These are phyloP conservation scores for Spinibarbus caldwelli DNA, from an alignment of 2,797 vertebrate species.

Conservation along the genomic window DNA sequence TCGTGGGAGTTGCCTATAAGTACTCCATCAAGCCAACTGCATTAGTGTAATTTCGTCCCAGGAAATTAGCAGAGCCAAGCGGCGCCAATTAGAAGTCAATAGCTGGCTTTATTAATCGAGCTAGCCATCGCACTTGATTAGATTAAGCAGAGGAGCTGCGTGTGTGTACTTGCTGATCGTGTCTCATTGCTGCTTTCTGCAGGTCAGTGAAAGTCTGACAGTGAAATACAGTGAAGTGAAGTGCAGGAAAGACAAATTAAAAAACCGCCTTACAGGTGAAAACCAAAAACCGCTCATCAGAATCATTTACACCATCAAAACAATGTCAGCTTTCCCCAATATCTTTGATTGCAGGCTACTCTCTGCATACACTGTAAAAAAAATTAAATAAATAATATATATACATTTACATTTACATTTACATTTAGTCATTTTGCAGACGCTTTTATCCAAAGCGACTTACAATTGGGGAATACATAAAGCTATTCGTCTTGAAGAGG, in stretches of 20 bases:
- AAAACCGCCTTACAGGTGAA: not conserved
- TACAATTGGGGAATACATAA: too few relatives aligned
- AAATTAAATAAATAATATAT: too few relatives aligned
- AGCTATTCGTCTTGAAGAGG: too few relatives aligned
- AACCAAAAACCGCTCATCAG: not conserved
- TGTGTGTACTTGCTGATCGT: conserved; percentile 76
- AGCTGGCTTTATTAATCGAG: conserved; percentile 89
- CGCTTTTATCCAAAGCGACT: too few relatives aligned
- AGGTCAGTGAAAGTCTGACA: conserved; percentile 71
- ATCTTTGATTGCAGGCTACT: not conserved
- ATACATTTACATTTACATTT: too few relatives aligned
- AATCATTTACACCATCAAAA: not conserved
- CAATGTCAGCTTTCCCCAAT: not conserved
- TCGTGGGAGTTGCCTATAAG: conserved; percentile 81
- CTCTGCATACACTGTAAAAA: not conserved
- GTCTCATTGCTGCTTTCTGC: conserved; percentile 80
- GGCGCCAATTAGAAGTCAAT: conserved; percentile 90
- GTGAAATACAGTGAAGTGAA: not conserved
- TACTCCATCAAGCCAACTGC: conserved; percentile 86
- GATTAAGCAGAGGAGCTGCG: conserved; percentile 75
- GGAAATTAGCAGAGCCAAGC: conserved; percentile 87
- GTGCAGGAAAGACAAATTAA: not conserved
- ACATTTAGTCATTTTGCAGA: too few relatives aligned
- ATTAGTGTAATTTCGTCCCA: conserved; percentile 88
- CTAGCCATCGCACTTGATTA: conserved; percentile 86